Evolutionary conservation across 1,140 invertebrate species (phyloP).

Genomic region (Drosophila micromelanica): DNA sequence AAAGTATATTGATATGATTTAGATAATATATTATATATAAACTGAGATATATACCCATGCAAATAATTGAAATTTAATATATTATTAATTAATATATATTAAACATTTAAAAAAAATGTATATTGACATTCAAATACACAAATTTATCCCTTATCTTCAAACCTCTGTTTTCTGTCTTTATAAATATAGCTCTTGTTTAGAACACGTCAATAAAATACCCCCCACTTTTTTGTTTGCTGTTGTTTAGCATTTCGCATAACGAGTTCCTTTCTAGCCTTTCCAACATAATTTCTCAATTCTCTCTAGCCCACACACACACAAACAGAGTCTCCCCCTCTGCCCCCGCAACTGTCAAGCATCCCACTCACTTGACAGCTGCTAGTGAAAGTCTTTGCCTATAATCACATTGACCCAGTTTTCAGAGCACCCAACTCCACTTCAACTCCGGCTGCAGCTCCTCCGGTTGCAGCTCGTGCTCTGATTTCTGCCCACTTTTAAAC

Average conservation of each 20-base stretch:
- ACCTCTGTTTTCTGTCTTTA: too few relatives aligned
- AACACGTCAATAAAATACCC: neutral
- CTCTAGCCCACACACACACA: constrained; percentile 3
- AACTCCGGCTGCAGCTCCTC: neutral
- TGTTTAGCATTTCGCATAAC: neutral
- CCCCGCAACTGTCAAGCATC: constrained; percentile 5
- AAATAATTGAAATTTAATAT: too few relatives aligned
- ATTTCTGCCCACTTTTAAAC: constrained; percentile 35
- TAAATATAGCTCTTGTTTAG: neutral
- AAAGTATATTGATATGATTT: too few relatives aligned
- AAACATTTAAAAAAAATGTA: too few relatives aligned
- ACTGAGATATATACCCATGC: too few relatives aligned
- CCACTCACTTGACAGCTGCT: constrained; percentile 56
- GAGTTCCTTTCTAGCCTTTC: constrained; percentile 25
- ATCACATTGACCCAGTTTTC: constrained; percentile 65
- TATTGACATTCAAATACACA: too few relatives aligned
- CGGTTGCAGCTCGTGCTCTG: constrained; percentile 21
- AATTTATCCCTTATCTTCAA: too few relatives aligned
- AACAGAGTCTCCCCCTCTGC: neutral
- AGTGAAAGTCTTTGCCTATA: constrained; percentile 70
- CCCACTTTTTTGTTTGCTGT: constrained; percentile 4
- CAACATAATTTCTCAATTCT: constrained; percentile 15
- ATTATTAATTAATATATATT: too few relatives aligned
- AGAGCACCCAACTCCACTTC: neutral
- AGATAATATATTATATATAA: too few relatives aligned